These are phyloP conservation scores for Drosophila anceps DNA, from an alignment of 2,888 invertebrate species.

Conservation along the genomic window DNA sequence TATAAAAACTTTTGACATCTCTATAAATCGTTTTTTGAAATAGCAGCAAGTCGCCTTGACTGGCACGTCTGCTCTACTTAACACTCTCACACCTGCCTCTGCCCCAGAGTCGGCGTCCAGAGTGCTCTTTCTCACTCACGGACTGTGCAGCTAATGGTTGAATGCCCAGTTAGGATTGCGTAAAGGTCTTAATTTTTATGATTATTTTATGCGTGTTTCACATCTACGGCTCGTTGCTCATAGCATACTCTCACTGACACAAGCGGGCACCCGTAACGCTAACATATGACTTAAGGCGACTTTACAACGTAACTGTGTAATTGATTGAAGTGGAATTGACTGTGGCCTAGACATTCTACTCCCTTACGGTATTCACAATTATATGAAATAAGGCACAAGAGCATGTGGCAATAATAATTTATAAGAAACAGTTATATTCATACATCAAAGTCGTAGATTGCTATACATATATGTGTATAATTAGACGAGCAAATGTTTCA, in stretches of 20 bases:
- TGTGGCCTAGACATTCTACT: constrained; percentile 48
- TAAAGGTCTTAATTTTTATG: constrained; percentile 69
- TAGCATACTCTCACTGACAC: constrained; percentile 39
- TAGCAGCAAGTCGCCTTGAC: constrained; percentile 42
- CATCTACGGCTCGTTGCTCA: constrained; percentile 65
- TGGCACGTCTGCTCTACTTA: constrained; percentile 68
- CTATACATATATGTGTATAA: constrained; percentile 3
- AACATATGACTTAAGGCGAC: constrained; percentile 27
- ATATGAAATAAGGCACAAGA: constrained; percentile 26
- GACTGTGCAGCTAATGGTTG: constrained; percentile 36
- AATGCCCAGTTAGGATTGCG: constrained; percentile 62
- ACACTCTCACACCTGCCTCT: constrained; percentile 62
- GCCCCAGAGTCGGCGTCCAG: constrained; percentile 29
- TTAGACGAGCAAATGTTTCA: constrained; percentile 5
- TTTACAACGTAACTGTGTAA: constrained; percentile 45
- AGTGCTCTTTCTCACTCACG: constrained; percentile 49
- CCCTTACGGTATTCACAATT: constrained; percentile 31
- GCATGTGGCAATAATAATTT: constrained; percentile 40
- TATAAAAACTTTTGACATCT: constrained; percentile 53
- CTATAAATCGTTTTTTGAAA: constrained; percentile 51
- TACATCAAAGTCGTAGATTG: constrained; percentile 30
- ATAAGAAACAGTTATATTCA: constrained; percentile 20
- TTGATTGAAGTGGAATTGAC: constrained; percentile 54
- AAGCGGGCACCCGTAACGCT: constrained; percentile 30
- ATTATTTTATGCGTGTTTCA: constrained; percentile 75